Evolutionary conservation across 2,797 vertebrate species (phyloP).

Genomic region (Lagorchestes hirsutus): DNA sequence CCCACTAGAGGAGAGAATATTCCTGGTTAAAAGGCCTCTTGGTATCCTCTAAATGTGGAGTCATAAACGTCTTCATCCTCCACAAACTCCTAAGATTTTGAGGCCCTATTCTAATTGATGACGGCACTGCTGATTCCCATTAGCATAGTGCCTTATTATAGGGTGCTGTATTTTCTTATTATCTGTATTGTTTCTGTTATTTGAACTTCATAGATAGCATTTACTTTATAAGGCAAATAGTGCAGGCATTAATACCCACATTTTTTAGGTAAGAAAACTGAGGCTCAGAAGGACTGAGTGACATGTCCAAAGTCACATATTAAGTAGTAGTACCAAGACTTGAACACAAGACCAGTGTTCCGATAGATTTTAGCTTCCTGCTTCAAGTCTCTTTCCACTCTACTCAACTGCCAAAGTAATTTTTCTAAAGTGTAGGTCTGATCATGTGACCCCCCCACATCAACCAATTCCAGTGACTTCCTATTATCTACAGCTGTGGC

Average conservation of each 20-base stretch:
- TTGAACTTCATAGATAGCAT: not conserved
- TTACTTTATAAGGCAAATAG: not conserved
- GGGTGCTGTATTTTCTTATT: not conserved
- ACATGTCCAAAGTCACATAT: not conserved
- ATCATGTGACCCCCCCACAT: not conserved
- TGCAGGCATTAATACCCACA: not conserved
- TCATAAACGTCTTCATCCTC: not conserved
- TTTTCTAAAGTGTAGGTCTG: not conserved
- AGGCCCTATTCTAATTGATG: not conserved
- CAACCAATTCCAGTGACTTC: not conserved
- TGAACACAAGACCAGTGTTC: not conserved
- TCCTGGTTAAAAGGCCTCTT: not conserved
- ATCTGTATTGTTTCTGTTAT: not conserved
- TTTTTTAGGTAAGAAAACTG: not conserved
- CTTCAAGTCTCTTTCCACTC: not conserved
- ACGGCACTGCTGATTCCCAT: not conserved
- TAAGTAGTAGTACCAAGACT: not conserved
- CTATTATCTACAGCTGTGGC: not conserved
- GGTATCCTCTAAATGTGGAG: not conserved
- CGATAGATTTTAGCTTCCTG: not conserved
- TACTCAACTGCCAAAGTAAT: not conserved
- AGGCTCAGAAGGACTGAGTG: not conserved
- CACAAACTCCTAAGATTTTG: not conserved
- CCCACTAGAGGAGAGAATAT: not conserved
- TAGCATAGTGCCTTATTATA: not conserved